Percentiles rank a stretch among this genome's conserved stretches.
phyloP scores from a whole-genome alignment of 2,888 invertebrate species.

The Polyommatus icarus region DNA sequence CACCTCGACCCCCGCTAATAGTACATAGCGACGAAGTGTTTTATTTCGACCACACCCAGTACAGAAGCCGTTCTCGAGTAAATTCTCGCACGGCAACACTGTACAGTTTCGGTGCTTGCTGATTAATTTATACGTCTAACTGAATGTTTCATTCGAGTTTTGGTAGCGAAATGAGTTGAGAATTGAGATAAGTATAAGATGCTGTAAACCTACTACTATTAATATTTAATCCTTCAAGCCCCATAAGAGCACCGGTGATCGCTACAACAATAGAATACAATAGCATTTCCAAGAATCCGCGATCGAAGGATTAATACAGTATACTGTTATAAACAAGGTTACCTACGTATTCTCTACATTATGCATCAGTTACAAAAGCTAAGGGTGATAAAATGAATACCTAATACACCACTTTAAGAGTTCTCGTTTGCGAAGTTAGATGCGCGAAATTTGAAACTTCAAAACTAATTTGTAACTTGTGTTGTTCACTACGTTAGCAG shows the following conservation, averaged over 20 bases:
- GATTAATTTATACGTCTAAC: neutral
- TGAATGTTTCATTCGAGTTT: neutral
- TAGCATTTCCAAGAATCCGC: too few species aligned
- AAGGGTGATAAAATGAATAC: neutral
- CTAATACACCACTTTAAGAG: neutral
- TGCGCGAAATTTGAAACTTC: slow-evolving; percentile 15
- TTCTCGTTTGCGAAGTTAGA: neutral
- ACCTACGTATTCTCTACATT: neutral
- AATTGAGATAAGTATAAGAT: neutral
- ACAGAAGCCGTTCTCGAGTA: too few species aligned
- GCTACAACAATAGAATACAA: too few species aligned
- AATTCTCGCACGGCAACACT: too few species aligned
- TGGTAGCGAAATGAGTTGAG: neutral
- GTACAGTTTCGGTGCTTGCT: slow-evolving; percentile 1
- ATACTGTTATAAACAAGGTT: neutral
- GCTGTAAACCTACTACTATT: too few species aligned
- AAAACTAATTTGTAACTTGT: slow-evolving; percentile 13
- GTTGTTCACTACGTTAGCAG: neutral
- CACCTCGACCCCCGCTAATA: too few species aligned
- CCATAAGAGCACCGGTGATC: too few species aligned
- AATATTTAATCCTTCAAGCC: too few species aligned
- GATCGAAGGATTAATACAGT: too few species aligned
- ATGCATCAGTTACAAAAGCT: neutral
- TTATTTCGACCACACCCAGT: too few species aligned
- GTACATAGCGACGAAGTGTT: too few species aligned